These are phyloP conservation scores for Brienomyrus longianalis DNA, from an alignment of 2,113 vertebrate genomes.

Conservation along the genomic window DNA sequence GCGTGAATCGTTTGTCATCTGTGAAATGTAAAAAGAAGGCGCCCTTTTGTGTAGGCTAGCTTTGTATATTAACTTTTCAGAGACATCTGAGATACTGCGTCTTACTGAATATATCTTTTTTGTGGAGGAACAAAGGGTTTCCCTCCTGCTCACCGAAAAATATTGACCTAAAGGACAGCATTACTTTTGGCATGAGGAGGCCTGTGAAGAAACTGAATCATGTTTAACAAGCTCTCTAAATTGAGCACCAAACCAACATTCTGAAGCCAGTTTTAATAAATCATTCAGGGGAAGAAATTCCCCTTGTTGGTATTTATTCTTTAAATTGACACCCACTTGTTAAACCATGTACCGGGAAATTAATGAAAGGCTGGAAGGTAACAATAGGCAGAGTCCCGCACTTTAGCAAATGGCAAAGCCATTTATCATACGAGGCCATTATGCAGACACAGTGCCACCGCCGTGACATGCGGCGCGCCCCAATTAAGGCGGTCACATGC, in stretches of 20 bases:
- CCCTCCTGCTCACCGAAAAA: background rate
- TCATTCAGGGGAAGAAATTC: background rate
- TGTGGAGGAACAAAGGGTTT: background rate
- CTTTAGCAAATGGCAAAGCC: background rate
- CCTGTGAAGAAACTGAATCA: background rate
- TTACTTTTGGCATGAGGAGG: background rate
- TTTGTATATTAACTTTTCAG: background rate
- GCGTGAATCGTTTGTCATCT: background rate
- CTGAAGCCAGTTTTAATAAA: constrained; percentile 2
- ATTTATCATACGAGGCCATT: background rate
- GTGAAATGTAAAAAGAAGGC: background rate
- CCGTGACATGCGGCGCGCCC: background rate
- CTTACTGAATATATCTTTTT: background rate
- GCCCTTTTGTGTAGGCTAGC: background rate
- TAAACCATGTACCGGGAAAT: background rate
- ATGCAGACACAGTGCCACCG: background rate
- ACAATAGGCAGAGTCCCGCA: background rate
- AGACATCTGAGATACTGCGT: background rate
- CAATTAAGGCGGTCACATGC: background rate
- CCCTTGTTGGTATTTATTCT: background rate
- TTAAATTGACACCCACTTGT: background rate
- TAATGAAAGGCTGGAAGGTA: background rate
- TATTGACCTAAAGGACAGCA: background rate
- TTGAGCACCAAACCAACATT: background rate
- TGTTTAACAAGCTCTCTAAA: background rate